A percentile compares a stretch with the other conserved stretches of the same genome.
Evolutionary conservation across 2,113 vertebrate genomes (phyloP).

Genomic region (Chaetops frenatus): DNA sequence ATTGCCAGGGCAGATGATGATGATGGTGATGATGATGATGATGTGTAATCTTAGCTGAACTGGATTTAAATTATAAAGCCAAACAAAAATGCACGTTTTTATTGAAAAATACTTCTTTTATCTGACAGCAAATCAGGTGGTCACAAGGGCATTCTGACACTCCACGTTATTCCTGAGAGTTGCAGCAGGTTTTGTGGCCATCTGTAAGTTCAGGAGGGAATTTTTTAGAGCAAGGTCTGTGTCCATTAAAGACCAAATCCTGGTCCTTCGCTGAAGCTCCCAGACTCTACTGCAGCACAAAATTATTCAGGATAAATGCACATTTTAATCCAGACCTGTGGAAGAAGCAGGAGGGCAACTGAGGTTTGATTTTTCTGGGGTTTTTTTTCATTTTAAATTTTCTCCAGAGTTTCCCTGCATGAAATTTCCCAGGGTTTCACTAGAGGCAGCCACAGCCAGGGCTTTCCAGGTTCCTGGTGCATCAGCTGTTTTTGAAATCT

Average conservation of each 20-base stretch:
- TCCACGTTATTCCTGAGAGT: neutral
- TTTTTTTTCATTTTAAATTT: neutral
- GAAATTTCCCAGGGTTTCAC: neutral
- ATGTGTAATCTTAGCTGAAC: neutral
- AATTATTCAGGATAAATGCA: neutral
- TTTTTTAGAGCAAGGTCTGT: neutral
- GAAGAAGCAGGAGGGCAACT: neutral
- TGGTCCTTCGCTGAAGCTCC: neutral
- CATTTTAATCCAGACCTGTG: neutral
- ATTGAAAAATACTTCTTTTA: neutral
- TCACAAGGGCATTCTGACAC: neutral
- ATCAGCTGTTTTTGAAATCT: neutral
- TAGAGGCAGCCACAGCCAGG: neutral
- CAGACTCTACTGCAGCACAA: neutral
- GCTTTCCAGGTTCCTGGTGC: neutral
- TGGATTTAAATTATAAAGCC: neutral
- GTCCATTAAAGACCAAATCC: neutral
- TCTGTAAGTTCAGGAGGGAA: neutral
- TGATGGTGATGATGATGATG: neutral
- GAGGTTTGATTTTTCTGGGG: neutral
- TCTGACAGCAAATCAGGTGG: neutral
- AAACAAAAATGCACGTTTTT: neutral
- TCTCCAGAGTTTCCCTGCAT: neutral
- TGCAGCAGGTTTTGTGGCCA: neutral
- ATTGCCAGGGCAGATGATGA: neutral